These are phyloP conservation scores for Aspidiotus rigidus DNA, from an alignment of 2,888 invertebrate species.

Conservation along the genomic window DNA sequence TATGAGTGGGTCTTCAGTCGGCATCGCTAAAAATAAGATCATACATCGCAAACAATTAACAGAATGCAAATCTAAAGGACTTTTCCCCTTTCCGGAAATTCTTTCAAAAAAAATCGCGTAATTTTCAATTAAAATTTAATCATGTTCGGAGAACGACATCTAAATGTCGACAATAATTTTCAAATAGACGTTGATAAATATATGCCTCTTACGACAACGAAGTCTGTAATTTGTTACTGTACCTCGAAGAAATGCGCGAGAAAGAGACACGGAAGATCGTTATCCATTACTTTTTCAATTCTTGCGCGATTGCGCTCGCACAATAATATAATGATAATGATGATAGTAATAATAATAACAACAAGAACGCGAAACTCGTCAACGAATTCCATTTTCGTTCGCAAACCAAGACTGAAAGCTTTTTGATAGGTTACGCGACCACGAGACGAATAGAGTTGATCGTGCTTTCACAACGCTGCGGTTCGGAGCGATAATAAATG, in stretches of 20 bases:
- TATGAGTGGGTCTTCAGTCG: slow-evolving; percentile 64
- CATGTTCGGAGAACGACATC: too few relatives aligned
- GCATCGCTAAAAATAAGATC: slow-evolving; percentile 48
- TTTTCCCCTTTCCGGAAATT: too few relatives aligned
- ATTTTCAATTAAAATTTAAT: too few relatives aligned
- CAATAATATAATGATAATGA: too few relatives aligned
- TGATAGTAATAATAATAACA: not conserved
- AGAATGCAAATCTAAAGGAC: not conserved
- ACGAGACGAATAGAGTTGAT: slow-evolving; percentile 20
- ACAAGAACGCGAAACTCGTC: slow-evolving; percentile 16
- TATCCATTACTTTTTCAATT: slow-evolving; percentile 1
- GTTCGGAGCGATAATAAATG: slow-evolving; percentile 32
- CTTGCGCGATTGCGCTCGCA: too few relatives aligned
- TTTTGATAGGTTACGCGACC: slow-evolving; percentile 32
- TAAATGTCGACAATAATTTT: too few relatives aligned
- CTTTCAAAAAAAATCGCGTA: too few relatives aligned
- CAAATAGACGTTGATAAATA: too few relatives aligned
- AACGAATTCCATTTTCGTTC: slow-evolving; percentile 31
- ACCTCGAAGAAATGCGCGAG: slow-evolving; percentile 4
- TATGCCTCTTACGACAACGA: too few relatives aligned
- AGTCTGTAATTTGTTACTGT: too few relatives aligned
- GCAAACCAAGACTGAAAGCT: slow-evolving; percentile 32
- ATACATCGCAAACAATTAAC: slow-evolving; percentile 18
- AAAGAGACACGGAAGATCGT: not conserved
- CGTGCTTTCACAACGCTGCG: slow-evolving; percentile 28